phyloP scores from a whole-genome alignment of 2,113 vertebrate species.

The Prunella fulvescens region DNA sequence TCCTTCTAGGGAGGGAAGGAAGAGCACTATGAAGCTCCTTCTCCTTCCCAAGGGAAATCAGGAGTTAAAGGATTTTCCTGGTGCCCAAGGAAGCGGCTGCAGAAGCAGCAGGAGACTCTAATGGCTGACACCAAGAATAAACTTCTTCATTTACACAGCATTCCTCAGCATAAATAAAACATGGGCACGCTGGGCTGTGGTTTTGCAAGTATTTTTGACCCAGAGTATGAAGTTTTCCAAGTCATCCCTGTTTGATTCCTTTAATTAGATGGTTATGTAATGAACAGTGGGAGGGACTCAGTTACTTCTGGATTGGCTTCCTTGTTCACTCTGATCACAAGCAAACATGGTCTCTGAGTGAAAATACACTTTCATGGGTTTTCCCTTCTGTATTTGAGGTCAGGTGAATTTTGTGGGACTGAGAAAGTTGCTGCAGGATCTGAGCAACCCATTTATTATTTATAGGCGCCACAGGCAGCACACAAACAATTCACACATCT shows the following conservation, averaged over 20 bases:
- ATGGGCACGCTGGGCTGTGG: neutral
- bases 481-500: neutral
- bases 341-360: neutral
- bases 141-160: neutral
- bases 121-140: neutral
- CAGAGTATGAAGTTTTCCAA: neutral
- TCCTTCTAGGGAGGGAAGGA: neutral
- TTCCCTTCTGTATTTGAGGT: neutral
- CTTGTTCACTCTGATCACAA: neutral
- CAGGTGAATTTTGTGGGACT: neutral
- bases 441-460: neutral
- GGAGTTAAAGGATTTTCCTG: neutral
- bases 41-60: neutral
- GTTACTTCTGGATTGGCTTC: neutral
- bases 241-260: neutral
- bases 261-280: slow-evolving; percentile 1
- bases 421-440: neutral
- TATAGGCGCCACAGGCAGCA: neutral
- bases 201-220: neutral
- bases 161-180: neutral
- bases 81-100: neutral
- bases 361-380: rapidly evolving
- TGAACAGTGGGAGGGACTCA: neutral
- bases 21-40: neutral
- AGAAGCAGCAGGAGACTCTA: neutral